These are phyloP conservation scores for Danio choprae DNA, from an alignment of 2,797 vertebrate species.

Conservation along the genomic window DNA sequence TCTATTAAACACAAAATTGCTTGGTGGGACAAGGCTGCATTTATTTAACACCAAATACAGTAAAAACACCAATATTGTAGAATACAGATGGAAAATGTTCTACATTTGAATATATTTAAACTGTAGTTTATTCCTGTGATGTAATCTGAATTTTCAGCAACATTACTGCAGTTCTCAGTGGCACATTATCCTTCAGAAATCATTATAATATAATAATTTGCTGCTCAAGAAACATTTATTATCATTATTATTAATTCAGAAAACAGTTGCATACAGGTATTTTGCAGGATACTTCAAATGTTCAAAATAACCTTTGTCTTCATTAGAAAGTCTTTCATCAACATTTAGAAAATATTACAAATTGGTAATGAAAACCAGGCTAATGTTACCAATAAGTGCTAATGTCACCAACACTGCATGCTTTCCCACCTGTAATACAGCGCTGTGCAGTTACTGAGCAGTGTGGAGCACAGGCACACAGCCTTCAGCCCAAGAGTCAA, in stretches of 20 bases:
- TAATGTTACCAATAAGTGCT: too few relatives aligned
- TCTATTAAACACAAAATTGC: too few relatives aligned
- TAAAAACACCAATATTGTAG: not conserved
- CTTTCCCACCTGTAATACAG: not conserved
- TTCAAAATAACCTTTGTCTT: too few relatives aligned
- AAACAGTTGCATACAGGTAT: too few relatives aligned
- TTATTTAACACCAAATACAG: not conserved
- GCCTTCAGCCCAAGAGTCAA: conserved; percentile 73
- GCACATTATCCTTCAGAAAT: not conserved
- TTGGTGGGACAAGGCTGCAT: not conserved
- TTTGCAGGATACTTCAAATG: too few relatives aligned
- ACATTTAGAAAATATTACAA: too few relatives aligned
- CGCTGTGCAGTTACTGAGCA: not conserved
- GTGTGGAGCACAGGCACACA: conserved; percentile 49
- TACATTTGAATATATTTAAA: not conserved
- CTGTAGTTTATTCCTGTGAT: not conserved
- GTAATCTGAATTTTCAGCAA: too few relatives aligned
- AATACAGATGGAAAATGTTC: not conserved
- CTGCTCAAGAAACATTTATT: not conserved
- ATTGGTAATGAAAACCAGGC: too few relatives aligned
- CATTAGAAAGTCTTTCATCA: too few relatives aligned
- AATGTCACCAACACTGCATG: not conserved
- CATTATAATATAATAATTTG: not conserved
- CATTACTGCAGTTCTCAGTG: not conserved
- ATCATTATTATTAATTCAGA: too few relatives aligned